Percentiles rank a stretch among this genome's conserved stretches.
phyloP scores from a whole-genome alignment of 1,140 invertebrate species.

The Brachionus sp. region DNA sequence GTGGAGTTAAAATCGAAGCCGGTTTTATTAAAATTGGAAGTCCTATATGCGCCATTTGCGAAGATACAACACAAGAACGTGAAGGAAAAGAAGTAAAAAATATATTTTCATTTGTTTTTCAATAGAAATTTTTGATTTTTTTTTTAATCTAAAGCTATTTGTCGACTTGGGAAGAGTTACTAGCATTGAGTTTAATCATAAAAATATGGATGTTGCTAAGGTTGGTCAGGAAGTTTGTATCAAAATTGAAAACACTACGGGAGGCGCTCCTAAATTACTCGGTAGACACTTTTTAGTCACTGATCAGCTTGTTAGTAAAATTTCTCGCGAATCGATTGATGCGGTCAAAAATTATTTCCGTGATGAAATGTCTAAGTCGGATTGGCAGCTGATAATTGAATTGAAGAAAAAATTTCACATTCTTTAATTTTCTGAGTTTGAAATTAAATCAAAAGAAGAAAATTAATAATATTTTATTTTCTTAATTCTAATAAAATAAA shows the following conservation, averaged over 20 bases:
- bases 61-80: slow-evolving; percentile 65
- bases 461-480: slow-evolving; percentile 16
- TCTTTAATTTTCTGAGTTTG: slow-evolving; percentile 46
- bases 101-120: neutral
- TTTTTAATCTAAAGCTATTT: slow-evolving; percentile 67
- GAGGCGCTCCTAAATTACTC: slow-evolving; percentile 94
- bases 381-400: slow-evolving; percentile 97
- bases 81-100: slow-evolving; percentile 7
- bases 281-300: slow-evolving; percentile 95
- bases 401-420: slow-evolving; percentile 97
- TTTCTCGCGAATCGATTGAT: slow-evolving; percentile 93
- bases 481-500: neutral
- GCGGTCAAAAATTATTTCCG: slow-evolving; percentile 98
- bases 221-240: slow-evolving; percentile 97
- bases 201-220: slow-evolving; percentile 77
- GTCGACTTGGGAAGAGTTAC: slow-evolving; percentile 88
- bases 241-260: slow-evolving; percentile 92
- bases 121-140: slow-evolving; percentile 43
- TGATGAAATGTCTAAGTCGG: slow-evolving; percentile 87
- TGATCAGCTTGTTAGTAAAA: slow-evolving; percentile 92
- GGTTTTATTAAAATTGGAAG: slow-evolving; percentile 93
- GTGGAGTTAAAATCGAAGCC: slow-evolving; percentile 89
- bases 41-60: slow-evolving; percentile 89
- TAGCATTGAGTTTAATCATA: slow-evolving; percentile 82
- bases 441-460: neutral